These are phyloP conservation scores for Sussaba pulchella DNA, from an alignment of 2,888 invertebrate genomes.

Conservation along the genomic window DNA sequence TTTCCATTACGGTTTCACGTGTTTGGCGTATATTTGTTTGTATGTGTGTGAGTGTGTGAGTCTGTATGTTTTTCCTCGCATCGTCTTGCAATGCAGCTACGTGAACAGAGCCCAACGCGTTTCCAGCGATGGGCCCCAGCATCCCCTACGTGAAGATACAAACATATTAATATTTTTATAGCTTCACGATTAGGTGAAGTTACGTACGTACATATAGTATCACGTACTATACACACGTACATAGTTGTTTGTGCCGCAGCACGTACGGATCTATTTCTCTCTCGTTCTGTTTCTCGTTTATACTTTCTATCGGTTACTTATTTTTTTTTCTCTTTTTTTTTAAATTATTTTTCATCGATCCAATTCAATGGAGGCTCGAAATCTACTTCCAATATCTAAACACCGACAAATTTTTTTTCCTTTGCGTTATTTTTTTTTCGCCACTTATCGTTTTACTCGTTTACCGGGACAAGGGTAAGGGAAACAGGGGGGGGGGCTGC, in stretches of 20 bases:
- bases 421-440: slow-evolving; percentile 60
- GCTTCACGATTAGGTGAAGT: slow-evolving; percentile 19
- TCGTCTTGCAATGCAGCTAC: slow-evolving; percentile 17
- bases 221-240: slow-evolving; percentile 24
- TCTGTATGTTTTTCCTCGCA: slow-evolving; percentile 11
- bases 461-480: slow-evolving; percentile 40
- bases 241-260: slow-evolving; percentile 42
- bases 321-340: too few species aligned
- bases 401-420: slow-evolving; percentile 76
- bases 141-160: neutral
- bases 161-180: slow-evolving; percentile 11
- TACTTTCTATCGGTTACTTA: slow-evolving; percentile 81
- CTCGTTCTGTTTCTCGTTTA: slow-evolving; percentile 55
- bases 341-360: slow-evolving; percentile 65
- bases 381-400: slow-evolving; percentile 79
- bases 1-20: slow-evolving; percentile 7
- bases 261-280: slow-evolving; percentile 24
- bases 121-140: slow-evolving; percentile 65
- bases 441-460: slow-evolving; percentile 45
- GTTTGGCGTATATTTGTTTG: neutral
- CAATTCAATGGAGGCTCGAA: slow-evolving; percentile 71
- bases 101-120: slow-evolving; percentile 62
- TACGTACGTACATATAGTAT: slow-evolving; percentile 35
- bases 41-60: neutral
- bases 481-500: slow-evolving; percentile 14